These are phyloP conservation scores for Drosophila busckii DNA, from an alignment of 1,140 invertebrate genomes.

Conservation along the genomic window DNA sequence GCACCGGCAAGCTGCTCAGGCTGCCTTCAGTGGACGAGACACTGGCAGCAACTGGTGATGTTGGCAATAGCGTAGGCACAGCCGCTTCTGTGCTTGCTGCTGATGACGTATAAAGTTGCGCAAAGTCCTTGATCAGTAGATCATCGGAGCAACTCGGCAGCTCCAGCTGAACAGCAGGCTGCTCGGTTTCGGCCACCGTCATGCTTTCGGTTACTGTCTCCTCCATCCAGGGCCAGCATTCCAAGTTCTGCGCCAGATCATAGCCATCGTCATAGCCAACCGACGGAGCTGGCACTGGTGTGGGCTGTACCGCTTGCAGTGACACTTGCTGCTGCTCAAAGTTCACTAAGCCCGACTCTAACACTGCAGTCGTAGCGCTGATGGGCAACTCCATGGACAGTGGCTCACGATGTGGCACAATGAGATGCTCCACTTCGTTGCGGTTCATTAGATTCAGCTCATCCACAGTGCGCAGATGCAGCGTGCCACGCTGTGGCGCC, in stretches of 20 bases:
- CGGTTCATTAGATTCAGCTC: constrained; percentile 77
- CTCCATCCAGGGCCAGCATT: constrained; percentile 59
- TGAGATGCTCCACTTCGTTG: constrained; percentile 70
- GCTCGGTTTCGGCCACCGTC: background rate
- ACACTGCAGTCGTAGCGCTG: background rate
- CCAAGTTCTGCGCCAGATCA: constrained; percentile 58
- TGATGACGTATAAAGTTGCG: constrained; percentile 38
- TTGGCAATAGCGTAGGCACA: constrained; percentile 50
- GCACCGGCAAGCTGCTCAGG: constrained; percentile 35
- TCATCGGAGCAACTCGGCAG: constrained; percentile 38
- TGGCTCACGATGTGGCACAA: constrained; percentile 87
- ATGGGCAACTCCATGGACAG: constrained; percentile 81
- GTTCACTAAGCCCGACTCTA: constrained; percentile 14
- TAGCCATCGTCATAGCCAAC: constrained; percentile 58
- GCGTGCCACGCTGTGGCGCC: constrained; percentile 59
- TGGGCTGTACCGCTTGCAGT: constrained; percentile 80
- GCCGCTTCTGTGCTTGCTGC: background rate
- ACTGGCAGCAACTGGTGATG: constrained; percentile 7
- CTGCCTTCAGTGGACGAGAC: background rate
- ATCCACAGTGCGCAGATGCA: constrained; percentile 75
- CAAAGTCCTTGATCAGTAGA: constrained; percentile 50
- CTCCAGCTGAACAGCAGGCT: constrained; percentile 21
- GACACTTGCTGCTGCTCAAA: constrained; percentile 21
- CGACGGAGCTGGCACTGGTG: constrained; percentile 39
- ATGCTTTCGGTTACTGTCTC: constrained; percentile 29